These are phyloP conservation scores for Drosophila formosana DNA, from an alignment of 2,888 invertebrate genomes.

Conservation along the genomic window DNA sequence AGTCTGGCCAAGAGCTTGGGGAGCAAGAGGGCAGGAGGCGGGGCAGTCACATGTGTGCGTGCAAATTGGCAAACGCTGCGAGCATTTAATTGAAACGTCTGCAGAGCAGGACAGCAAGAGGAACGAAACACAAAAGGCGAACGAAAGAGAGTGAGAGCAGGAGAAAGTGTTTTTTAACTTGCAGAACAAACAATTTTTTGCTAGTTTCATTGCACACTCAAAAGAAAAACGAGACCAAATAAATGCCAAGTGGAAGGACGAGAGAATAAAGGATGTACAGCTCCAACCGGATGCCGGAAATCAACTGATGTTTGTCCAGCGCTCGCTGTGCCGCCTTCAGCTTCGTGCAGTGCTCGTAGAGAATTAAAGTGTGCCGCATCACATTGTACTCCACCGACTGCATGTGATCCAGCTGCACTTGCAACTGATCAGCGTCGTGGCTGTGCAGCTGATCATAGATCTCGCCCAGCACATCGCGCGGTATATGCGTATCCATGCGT, in stretches of 20 bases:
- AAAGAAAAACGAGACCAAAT: conserved; percentile 38
- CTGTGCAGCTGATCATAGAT: conserved; percentile 37
- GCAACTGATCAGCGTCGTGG: conserved; percentile 27
- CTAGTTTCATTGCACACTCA: conserved; percentile 20
- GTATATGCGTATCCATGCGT: conserved; percentile 40
- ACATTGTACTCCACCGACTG: conserved; percentile 55
- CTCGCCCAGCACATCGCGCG: conserved; percentile 4
- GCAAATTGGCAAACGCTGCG: conserved; percentile 66
- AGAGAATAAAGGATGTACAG: conserved; percentile 29
- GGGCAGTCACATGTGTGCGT: conserved; percentile 70
- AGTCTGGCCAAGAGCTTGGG: conserved; percentile 21
- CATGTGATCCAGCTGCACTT: conserved; percentile 30
- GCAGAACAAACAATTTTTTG: conserved; percentile 18
- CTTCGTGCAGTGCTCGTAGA: conserved; percentile 46
- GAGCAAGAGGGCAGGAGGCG: neutral
- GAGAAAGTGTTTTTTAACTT: conserved; percentile 44
- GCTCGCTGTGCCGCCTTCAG: conserved; percentile 33
- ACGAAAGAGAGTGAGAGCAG: conserved; percentile 9
- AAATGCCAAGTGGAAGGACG: conserved; percentile 19
- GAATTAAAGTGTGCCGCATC: conserved; percentile 36
- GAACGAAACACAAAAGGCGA: neutral
- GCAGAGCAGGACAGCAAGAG: conserved; percentile 28
- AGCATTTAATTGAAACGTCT: conserved; percentile 80
- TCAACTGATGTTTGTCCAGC: conserved; percentile 17
- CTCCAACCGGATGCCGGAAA: conserved; percentile 4